Evolutionary conservation across 2,888 invertebrate species (phyloP), one percentile per base, ranked within the genome.

Genomic region (Theretra japonica): DNA sequence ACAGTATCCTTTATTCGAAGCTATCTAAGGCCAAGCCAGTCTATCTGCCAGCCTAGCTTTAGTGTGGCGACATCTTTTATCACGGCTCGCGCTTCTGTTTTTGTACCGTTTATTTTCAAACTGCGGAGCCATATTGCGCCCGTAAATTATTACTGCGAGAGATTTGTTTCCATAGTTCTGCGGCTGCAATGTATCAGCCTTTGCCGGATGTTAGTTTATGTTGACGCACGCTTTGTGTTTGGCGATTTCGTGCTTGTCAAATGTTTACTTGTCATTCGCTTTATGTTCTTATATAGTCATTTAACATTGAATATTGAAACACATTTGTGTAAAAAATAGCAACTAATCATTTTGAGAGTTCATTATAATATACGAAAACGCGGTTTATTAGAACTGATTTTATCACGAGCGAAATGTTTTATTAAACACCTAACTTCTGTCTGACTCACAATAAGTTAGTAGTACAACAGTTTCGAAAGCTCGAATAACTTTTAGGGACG

Each of bases 141-240:
- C 87, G 90, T 93, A 91, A 94, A 91, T 94, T 93, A 93, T 93
- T 89, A 85, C 89, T 80, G 85, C 82, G 88, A 88, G 90, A 93
- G 93, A 93, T 93, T 93, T 93, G 94, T 93, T 91, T 91, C 92
- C 91, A 93, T 92, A 93, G 93, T 90, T 89, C 88, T 90, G 93
- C 87, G 92, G 93, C 90, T 84, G 90, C 90, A 86, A 93, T 94
- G 88, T 89, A 93, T 94, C 93, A 93, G 88, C 84, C 88, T 90
- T 89, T 87, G 86, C 89, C 90, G 92, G 91, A 91, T 92, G 92
- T 90, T 91, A 89, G 91, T 93, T 92, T 91, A 91, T 90, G 92
- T 88, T 91, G 92, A 90, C 89, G 86, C 86, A 85, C 86, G 89
- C 87, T 89, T 90, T 91, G 90, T 86, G 82, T 89, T 88, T 88